Evolutionary conservation across 2,888 invertebrate genomes (phyloP).

Genomic region (Cloeon dipterum): DNA sequence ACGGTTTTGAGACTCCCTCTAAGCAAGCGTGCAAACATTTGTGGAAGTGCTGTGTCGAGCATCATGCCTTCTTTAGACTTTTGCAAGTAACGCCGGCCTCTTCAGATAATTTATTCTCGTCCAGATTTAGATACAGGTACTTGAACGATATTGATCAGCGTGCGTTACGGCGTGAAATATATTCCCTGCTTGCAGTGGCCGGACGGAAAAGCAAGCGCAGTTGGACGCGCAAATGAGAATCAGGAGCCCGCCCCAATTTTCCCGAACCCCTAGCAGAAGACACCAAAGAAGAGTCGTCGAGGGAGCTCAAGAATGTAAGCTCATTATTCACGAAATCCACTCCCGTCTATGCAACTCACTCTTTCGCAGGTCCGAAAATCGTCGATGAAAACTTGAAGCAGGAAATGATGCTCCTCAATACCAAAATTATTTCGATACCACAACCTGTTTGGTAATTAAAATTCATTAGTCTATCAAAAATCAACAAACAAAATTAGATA

Average conservation of each 20-base stretch:
- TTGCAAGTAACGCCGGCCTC: constrained; percentile 53
- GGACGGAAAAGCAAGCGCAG: constrained; percentile 30
- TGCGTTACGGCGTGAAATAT: no score
- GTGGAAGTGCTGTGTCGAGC: constrained; percentile 91
- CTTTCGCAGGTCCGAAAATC: constrained; percentile 17
- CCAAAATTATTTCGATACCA: constrained; percentile 29
- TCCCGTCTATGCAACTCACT: not conserved
- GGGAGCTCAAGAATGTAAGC: constrained; percentile 22
- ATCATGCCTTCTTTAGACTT: constrained; percentile 78
- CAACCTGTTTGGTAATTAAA: constrained; percentile 18
- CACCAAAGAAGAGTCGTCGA: constrained; percentile 45
- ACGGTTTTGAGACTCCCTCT: constrained; percentile 83
- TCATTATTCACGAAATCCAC: constrained; percentile 1
- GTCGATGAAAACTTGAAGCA: constrained; percentile 15
- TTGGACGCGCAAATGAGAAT: constrained; percentile 20
- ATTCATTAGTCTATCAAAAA: not conserved
- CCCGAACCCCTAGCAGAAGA: constrained; percentile 52
- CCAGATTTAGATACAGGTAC: constrained; percentile 57
- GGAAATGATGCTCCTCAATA: constrained; percentile 17
- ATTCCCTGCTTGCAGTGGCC: no score
- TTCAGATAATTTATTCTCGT: constrained; percentile 44
- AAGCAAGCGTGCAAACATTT: constrained; percentile 84
- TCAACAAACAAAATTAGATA: not conserved
- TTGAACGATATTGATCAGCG: no score
- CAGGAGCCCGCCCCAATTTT: constrained; percentile 46